Base-by-base conservation (phyloP, 2,888 invertebrate genomes). In the Lordiphosa fenestrarum region DNA sequence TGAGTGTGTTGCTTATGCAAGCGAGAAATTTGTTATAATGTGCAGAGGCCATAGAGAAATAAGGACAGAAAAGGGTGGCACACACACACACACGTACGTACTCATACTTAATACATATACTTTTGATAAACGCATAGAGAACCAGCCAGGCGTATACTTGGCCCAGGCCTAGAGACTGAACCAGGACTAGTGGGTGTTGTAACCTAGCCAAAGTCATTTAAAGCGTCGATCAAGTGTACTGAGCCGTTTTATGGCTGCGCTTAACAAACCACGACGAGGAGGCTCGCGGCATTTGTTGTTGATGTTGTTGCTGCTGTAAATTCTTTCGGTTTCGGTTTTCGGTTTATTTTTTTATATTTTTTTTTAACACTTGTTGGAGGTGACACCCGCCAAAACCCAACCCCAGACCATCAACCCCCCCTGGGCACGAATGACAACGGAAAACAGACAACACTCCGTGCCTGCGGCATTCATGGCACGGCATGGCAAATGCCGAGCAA, bases 1-100 rank as follows among this genome's bases (percentile, higher is more conserved):
- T 39, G 68, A 73, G 60, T 82, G 63, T 66, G 83, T 64, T 78
- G 77, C 77, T 78, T 78, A 85, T 78, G 81, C 82, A 84, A 85
- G 84, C 86, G 85, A 71, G 71, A 85, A 84, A 84, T 84, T 86
- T 83, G 76, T 83, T 83, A 73, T 86, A 85, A 84, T 83, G 72
- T 77, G 80, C 68, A 66, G 30, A 30, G 70, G 57, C 61, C 68
- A 81, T 68, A 66, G 69, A 66, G 69, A 73, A 81, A 70, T 61
- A 52, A 56, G 42, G 44, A 30, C 51, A 44, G 56, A 25, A 52
- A 46, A 53, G 56, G 33, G 57, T 61, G 51, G 75, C 56, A 61
- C 57, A 67, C 33, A 19, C 30, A 30, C 13, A 33, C 42, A 49
- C 35, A 35, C 36, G 41, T 35, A 53, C 44, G 33, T 30, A 47